Conservation (phyloP, 2,888 invertebrate genomes). For the Merodon equestris region DNA sequence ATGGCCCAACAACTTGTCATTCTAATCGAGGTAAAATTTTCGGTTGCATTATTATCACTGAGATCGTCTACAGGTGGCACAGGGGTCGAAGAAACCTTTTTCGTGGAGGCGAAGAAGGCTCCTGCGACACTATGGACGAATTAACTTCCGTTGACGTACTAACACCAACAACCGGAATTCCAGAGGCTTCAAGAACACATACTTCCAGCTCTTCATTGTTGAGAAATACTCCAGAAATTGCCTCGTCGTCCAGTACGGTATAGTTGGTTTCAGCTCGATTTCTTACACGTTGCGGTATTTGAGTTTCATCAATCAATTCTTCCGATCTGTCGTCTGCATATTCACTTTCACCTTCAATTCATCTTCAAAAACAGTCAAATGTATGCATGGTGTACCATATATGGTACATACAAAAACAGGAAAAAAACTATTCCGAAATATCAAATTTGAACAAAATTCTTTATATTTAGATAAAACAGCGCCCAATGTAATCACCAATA, state of each 20-base stretch:
- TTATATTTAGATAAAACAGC: not conserved
- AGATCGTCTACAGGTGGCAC: conserved; percentile 22
- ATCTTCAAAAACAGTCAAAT: conserved; percentile 14
- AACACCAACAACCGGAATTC: conserved; percentile 23
- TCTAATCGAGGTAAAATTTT: conserved; percentile 1
- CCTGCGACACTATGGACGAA: no score
- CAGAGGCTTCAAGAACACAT: no score
- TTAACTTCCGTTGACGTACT: conserved; percentile 23
- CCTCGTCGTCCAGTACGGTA: conserved; percentile 29
- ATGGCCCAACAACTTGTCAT: conserved; percentile 33
- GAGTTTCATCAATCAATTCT: conserved; percentile 44
- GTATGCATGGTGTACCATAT: conserved; percentile 16
- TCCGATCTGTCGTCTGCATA: conserved; percentile 12
- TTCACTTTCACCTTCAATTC: conserved; percentile 39
- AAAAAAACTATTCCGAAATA: no score
- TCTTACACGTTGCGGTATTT: conserved; percentile 35
- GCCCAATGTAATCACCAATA: conserved; percentile 2
- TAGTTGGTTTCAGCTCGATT: no score
- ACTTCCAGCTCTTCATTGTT: no score
- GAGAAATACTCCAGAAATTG: no score
- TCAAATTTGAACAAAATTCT: no score
- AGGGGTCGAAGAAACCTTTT: conserved; percentile 19
- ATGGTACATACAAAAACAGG: no score
- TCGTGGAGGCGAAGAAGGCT: no score
- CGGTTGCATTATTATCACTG: conserved; percentile 1